Percentiles rank a stretch among this genome's conserved stretches.
Conservation (phyloP, 2,888 invertebrate genomes). For the Drosophila anomalata region DNA sequence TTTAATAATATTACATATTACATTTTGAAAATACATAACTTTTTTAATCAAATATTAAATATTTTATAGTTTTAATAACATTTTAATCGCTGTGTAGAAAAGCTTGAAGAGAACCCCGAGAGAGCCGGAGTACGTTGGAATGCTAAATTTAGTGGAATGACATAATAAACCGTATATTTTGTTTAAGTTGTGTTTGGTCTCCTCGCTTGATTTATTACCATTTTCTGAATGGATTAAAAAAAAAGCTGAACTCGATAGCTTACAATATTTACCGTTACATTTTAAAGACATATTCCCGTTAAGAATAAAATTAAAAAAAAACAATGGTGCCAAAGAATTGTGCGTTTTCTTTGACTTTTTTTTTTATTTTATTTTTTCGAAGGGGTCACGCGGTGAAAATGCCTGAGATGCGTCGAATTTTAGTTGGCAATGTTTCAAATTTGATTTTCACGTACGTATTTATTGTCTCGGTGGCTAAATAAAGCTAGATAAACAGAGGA, state of each 20-base stretch:
- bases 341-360: constrained; percentile 19
- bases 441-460: constrained; percentile 34
- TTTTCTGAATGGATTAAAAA: constrained; percentile 35
- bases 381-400: constrained; percentile 75
- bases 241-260: neutral
- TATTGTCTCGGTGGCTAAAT: constrained; percentile 50
- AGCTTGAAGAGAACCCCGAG: constrained; percentile 33
- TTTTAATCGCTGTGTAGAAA: constrained; percentile 13
- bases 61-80: neutral
- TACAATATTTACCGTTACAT: constrained; percentile 13
- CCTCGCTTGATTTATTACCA: constrained; percentile 29
- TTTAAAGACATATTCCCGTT: neutral
- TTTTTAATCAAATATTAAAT: too few species aligned
- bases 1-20: too few species aligned
- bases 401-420: constrained; percentile 44
- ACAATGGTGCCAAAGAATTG: constrained; percentile 37
- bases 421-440: constrained; percentile 51
- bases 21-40: too few species aligned
- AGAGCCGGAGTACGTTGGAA: constrained; percentile 49
- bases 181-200: constrained; percentile 54
- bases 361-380: constrained; percentile 5
- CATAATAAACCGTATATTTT: constrained; percentile 65
- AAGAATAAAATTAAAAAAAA: neutral
- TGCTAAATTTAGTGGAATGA: constrained; percentile 74
- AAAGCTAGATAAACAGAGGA: constrained; percentile 49